These are phyloP conservation scores for Hydriomena furcata DNA, from an alignment of 2,888 invertebrate species.

Conservation along the genomic window DNA sequence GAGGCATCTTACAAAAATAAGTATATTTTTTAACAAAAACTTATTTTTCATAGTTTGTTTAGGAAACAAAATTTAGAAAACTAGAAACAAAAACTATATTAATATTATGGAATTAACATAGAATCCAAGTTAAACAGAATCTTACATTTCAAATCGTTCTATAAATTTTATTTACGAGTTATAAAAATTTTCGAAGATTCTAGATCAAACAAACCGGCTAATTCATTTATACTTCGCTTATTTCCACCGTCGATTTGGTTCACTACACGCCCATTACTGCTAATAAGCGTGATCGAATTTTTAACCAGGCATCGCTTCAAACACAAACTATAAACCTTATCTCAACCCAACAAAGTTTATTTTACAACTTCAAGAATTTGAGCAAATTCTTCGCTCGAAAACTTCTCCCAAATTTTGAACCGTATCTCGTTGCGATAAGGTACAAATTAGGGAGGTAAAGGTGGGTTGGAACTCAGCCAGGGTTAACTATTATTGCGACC, in stretches of 20 bases:
- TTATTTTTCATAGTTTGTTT: too few relatives aligned
- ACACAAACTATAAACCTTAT: conserved; percentile 10
- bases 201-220: conserved; percentile 7
- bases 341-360: conserved; percentile 18
- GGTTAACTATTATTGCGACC: conserved; percentile 39
- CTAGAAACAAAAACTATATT: too few relatives aligned
- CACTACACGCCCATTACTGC: conserved; percentile 31
- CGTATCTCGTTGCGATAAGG: conserved; percentile 15
- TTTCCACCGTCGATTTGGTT: conserved; percentile 26
- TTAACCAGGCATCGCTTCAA: conserved; percentile 24
- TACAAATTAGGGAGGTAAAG: conserved; percentile 16
- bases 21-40: too few relatives aligned
- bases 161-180: neutral
- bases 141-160: too few relatives aligned
- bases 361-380: neutral
- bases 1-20: too few relatives aligned
- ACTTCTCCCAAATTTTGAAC: conserved; percentile 5
- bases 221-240: conserved; percentile 12
- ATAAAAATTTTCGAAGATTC: conserved; percentile 2
- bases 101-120: too few relatives aligned
- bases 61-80: too few relatives aligned
- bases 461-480: conserved; percentile 37
- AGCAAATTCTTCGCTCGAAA: neutral
- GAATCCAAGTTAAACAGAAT: too few relatives aligned
- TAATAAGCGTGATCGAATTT: conserved; percentile 40